Conservation (phyloP, 2,888 invertebrate species). For the Lasioglossum lativentre region DNA sequence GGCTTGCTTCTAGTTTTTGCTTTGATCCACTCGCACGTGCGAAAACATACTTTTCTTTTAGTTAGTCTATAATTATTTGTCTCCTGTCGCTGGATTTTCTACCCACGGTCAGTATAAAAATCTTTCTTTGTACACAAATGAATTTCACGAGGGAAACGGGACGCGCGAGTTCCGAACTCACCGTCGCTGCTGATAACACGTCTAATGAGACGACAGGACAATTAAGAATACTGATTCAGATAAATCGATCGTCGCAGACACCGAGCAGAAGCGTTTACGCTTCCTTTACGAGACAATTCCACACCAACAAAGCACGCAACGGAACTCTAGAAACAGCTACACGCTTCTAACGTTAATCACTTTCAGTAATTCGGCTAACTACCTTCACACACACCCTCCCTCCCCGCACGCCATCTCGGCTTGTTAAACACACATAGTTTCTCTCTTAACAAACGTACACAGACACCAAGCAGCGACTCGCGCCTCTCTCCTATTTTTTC, state of each 20-base stretch:
- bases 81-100: background rate
- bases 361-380: slow-evolving; percentile 21
- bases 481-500: background rate
- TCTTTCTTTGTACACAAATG: slow-evolving; percentile 75
- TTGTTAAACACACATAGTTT: slow-evolving; percentile 9
- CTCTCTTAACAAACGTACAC: background rate
- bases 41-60: slow-evolving; percentile 26
- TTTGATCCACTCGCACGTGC: slow-evolving; percentile 27
- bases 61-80: background rate
- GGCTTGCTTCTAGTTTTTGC: background rate
- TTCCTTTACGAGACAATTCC: slow-evolving; percentile 37
- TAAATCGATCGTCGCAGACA: slow-evolving; percentile 38
- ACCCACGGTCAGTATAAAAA: slow-evolving; percentile 63
- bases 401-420: background rate
- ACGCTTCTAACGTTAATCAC: slow-evolving; percentile 1
- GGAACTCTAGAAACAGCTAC: slow-evolving; percentile 44
- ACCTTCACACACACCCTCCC: background rate
- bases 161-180: slow-evolving; percentile 29
- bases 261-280: slow-evolving; percentile 47
- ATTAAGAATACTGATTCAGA: slow-evolving; percentile 51
- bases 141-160: slow-evolving; percentile 20
- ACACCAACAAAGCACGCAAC: slow-evolving; percentile 54
- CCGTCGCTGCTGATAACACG: background rate
- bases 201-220: background rate
- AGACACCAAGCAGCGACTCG: slow-evolving; percentile 8